A percentile compares a stretch with the other conserved stretches of the same genome.
These are phyloP conservation scores for Lathronympha strigana DNA, from an alignment of 2,888 invertebrate genomes.

Conservation along the genomic window DNA sequence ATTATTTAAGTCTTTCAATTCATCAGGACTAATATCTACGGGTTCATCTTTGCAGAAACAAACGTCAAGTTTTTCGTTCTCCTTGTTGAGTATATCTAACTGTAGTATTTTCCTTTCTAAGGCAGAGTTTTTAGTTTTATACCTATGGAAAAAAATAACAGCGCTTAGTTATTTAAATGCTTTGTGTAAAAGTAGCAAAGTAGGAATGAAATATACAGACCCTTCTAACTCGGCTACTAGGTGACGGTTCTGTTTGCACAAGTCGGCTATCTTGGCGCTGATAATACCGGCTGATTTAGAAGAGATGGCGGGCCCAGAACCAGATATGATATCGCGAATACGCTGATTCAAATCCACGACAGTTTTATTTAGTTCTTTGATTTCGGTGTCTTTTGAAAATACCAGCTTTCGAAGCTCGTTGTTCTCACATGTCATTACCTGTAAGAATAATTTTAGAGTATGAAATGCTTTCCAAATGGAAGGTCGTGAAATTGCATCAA, in stretches of 20 bases:
- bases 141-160: slow-evolving; percentile 41
- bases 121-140: slow-evolving; percentile 84
- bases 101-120: slow-evolving; percentile 80
- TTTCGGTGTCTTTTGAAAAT: slow-evolving; percentile 74
- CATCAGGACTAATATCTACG: slow-evolving; percentile 66
- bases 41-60: slow-evolving; percentile 79
- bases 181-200: not conserved
- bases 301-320: slow-evolving; percentile 74
- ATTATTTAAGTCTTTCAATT: slow-evolving; percentile 85
- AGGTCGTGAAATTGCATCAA: too few species aligned
- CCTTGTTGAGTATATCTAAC: slow-evolving; percentile 68
- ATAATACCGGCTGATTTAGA: slow-evolving; percentile 82
- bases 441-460: slow-evolving; percentile 38
- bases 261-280: slow-evolving; percentile 86
- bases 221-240: slow-evolving; percentile 85
- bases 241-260: slow-evolving; percentile 87
- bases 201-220: not conserved
- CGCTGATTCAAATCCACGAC: slow-evolving; percentile 72
- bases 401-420: slow-evolving; percentile 80
- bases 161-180: not conserved
- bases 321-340: slow-evolving; percentile 80
- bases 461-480: too few species aligned
- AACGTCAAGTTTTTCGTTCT: slow-evolving; percentile 64
- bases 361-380: slow-evolving; percentile 73
- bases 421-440: slow-evolving; percentile 84